Evolutionary conservation across 2,797 vertebrate genomes (phyloP), one percentile per base, ranked within the genome.

Genomic region (Scomberomorus guttatus): DNA sequence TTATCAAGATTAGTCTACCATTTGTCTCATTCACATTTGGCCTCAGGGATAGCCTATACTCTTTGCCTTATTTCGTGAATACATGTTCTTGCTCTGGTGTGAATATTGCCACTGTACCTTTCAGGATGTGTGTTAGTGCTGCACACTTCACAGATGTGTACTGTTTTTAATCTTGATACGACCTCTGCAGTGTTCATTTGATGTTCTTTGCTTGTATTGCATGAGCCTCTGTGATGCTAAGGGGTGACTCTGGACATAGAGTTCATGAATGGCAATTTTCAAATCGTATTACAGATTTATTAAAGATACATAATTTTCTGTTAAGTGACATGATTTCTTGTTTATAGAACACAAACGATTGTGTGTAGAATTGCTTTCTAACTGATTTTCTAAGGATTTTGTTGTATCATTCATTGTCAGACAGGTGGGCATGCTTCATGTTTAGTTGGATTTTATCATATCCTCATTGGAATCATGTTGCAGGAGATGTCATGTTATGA

Each of bases 121-220:
- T 68, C 55, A 70, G 83, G 84, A 72, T 81, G 77, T 76, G 58
- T 82, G 80, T 83, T 59, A 3, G 75, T 75, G 70, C 59, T 48
- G 79, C 71, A 72, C 73, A 1, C 79, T 77, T 39, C 22, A 39
- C 52, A 75, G 67, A 39, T 18, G n/a, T 79, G 70, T 56, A 48
- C 59, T 27, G 12, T 79, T 52, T 54, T 44, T 32, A 39, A 39
- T 65, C n/a, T 77, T 58, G 65, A 68, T 29, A 42, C 46, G 55
- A 57, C 73, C 74, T 67, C 77, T 75, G 76, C 88, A 63, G 84
- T 80, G 78, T 78, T 86, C 56, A 15, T 80, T 56, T 86, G 72
- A 66, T 91, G 79, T 87, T 71, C 56, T 88, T 79, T 90, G 92
- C 86, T 91, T 93, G 86, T 87, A 57, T 66, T 93, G 93, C 89